Base-by-base conservation (phyloP, 1,140 invertebrate genomes). In the Drosophila oshimai region DNA sequence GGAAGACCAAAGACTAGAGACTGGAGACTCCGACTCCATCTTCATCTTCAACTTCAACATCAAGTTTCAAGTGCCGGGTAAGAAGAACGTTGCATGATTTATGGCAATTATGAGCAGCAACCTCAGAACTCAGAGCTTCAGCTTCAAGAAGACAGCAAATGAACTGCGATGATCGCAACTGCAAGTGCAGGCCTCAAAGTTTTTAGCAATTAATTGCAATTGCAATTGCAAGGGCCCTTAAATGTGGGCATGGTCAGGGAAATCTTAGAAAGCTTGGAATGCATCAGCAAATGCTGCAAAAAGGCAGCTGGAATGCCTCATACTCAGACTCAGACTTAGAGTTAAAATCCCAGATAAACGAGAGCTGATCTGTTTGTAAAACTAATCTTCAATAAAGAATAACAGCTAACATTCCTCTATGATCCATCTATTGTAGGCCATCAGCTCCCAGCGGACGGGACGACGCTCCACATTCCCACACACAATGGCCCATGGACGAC, bases 51-150 rank as follows among this genome's bases (percentile, higher is more conserved):
- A 68, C 51, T 67, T 71, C 53, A 71, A 71, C 67, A 60, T 71
- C 69, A 61, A 49, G 69, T 61, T 61, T 72, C 54, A 37, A 72
- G 80, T 73, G 55, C 61, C 74, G 62, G 70, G 69, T 58, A 60
- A 45, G 64, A 60, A 51, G 74, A 84, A 76, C 69, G 64, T 87
- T 87, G 81, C 81, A 87, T 87, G 81, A 87, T 87, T 88, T 87
- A 87, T 87, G 83, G 81, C 81, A 87, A 87, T 87, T 87, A 87
- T 87, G 83, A 60, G 58, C 44, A 67, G 58, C 33, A 62, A 62
- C 47, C 58, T 33, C 44, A 17, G 6, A 12, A 18, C 39, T 22
- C 18, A 4, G n/a, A n/a, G n/a, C n/a, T n/a, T n/a, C n/a, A n/a
- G n/a, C n/a, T n/a, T n/a, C n/a, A n/a, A n/a, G n/a, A 17, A 46